Conservation (phyloP, 2,113 vertebrate species). For the Sturnus vulgaris region DNA sequence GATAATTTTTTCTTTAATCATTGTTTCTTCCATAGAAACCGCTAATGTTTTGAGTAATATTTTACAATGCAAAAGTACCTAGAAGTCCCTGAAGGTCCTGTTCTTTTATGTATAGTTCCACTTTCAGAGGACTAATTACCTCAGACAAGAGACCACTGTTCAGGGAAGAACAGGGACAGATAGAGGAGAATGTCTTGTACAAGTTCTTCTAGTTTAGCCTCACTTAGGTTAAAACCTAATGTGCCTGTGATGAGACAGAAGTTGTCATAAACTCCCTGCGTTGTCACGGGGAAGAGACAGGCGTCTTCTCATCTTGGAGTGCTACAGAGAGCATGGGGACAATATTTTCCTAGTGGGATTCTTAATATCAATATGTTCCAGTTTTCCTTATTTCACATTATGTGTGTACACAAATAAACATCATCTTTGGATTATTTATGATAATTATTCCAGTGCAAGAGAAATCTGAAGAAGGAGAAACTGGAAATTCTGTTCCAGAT, state of each 20-base stretch:
- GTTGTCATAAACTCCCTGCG: background rate
- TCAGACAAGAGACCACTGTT: background rate
- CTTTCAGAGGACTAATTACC: background rate
- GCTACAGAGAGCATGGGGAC: background rate
- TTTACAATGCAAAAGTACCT: background rate
- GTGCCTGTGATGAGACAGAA: background rate
- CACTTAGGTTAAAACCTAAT: background rate
- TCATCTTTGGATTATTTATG: background rate
- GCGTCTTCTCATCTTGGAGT: background rate
- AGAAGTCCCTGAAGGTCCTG: background rate
- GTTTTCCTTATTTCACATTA: background rate
- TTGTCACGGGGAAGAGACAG: background rate
- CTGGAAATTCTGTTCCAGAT: background rate
- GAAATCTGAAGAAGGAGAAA: background rate
- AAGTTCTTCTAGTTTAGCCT: rapidly evolving
- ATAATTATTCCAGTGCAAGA: background rate
- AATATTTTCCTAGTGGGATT: background rate
- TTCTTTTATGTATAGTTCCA: background rate
- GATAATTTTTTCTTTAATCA: background rate
- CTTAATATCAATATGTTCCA: background rate
- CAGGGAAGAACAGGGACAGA: background rate
- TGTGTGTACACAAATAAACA: background rate
- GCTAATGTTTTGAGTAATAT: background rate
- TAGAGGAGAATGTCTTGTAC: background rate
- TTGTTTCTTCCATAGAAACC: background rate